Percentiles rank a stretch among this genome's conserved stretches.
These are phyloP conservation scores for Actias luna DNA, from an alignment of 2,888 invertebrate species.

Conservation along the genomic window DNA sequence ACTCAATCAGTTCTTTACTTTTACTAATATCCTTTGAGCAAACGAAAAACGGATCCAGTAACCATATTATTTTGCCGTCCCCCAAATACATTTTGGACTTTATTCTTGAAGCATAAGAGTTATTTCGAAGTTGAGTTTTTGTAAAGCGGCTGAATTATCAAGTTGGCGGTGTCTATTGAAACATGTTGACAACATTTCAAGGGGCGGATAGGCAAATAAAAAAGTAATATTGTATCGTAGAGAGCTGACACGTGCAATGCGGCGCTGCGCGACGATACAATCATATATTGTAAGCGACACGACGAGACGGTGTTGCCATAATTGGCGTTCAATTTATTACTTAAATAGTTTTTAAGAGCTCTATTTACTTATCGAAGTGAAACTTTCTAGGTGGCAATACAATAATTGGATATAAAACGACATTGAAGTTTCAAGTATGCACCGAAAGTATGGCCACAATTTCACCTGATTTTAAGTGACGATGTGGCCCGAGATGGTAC, in stretches of 20 bases:
- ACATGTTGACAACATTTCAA: constrained; percentile 76
- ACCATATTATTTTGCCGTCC: neutral
- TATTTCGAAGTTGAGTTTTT: neutral
- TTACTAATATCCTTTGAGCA: constrained; percentile 36
- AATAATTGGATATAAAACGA: too few relatives aligned
- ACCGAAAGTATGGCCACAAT: too few relatives aligned
- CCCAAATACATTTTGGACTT: neutral
- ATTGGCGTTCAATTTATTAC: constrained; percentile 69
- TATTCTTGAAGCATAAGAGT: neutral
- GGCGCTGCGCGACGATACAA: constrained; percentile 21
- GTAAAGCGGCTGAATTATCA: constrained; percentile 10
- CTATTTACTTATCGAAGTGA: neutral
- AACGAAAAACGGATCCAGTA: constrained; percentile 29
- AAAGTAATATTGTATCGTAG: constrained; percentile 64
- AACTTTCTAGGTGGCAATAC: too few relatives aligned
- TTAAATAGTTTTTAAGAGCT: neutral
- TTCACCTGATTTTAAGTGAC: too few relatives aligned
- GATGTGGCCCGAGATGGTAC: too few relatives aligned
- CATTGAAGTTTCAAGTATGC: too few relatives aligned
- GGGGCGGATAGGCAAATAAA: constrained; percentile 74
- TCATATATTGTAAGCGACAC: constrained; percentile 18
- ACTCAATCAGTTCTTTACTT: constrained; percentile 28
- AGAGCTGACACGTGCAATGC: constrained; percentile 58
- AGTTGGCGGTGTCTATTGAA: constrained; percentile 41
- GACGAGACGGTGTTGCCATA: constrained; percentile 69